Evolutionary conservation across 2,888 invertebrate genomes (phyloP).

Genomic region (Halictus ligatus): DNA sequence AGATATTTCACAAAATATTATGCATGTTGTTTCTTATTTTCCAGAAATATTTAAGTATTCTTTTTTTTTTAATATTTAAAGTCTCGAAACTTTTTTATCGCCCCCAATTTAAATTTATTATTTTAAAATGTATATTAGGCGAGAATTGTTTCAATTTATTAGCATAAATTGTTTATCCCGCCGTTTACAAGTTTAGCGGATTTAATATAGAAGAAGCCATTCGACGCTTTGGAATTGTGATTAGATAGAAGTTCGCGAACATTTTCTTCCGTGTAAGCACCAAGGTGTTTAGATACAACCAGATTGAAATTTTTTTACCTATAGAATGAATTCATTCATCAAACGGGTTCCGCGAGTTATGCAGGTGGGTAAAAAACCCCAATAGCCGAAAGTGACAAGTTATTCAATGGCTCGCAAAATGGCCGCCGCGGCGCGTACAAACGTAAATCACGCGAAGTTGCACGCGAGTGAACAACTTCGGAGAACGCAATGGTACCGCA

Average conservation of each 20-base stretch:
- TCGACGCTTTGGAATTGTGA: neutral
- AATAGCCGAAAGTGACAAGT: conserved; percentile 23
- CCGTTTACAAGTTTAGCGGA: no score
- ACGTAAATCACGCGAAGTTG: conserved; percentile 60
- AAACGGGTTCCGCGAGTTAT: neutral
- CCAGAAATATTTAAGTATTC: no score
- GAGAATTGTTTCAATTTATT: no score
- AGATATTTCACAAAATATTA: no score
- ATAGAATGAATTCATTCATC: neutral
- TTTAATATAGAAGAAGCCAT: neutral
- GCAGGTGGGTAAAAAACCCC: neutral
- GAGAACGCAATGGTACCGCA: conserved; percentile 48
- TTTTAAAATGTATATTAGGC: no score
- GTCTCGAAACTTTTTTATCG: no score
- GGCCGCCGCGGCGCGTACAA: conserved; percentile 15
- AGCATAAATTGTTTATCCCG: no score
- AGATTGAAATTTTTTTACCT: neutral
- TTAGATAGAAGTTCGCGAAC: neutral
- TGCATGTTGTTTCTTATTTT: no score
- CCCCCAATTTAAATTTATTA: no score
- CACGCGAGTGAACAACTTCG: conserved; percentile 52
- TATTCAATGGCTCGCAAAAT: conserved; percentile 22
- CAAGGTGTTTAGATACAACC: neutral
- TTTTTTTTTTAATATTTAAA: no score
- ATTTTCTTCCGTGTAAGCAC: neutral